Evolutionary conservation across 2,797 vertebrate species (phyloP), one percentile per base, ranked within the genome.

Genomic region (Microctenopoma lineatum): DNA sequence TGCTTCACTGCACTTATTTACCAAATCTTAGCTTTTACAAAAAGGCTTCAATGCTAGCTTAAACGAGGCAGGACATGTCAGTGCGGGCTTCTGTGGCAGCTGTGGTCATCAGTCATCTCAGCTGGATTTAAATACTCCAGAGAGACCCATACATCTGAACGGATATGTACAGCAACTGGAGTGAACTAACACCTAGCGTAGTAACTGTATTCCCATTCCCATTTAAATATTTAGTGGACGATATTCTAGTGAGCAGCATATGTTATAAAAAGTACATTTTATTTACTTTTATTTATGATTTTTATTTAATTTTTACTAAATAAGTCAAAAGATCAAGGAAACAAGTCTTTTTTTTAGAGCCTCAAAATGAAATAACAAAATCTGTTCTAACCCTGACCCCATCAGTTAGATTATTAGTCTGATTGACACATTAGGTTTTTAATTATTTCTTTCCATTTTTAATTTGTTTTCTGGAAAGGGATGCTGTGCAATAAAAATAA

Each of bases 1-100:
- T 39, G 89, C 87, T 87, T 91, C 81, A 77, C 79, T 89, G 88
- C 83, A 81, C 88, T 89, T 90, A 84, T 90, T 91, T 87, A 87
- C 86, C 80, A 86, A 89, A 87, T 89, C 81, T 82, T 80, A 89
- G 84, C 79, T 91, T 77, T 89, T 84, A 85, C 70, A 86, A 90
- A 21, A 82, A 63, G 67, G 56, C 65, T 70, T 56, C 52, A 73
- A 68, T 54, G 55, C 66, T 59, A 58, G 62, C 67, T 83, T 85
- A 63, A 82, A 84, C 73, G 66, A 74, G 79, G 65, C 83, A 85
- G 73, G 84, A 84, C 86, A 86, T 77, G 89, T 79, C 79, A 64
- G 75, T 70, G 80, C 58, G 73, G 73, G 83, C 77, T 73, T 87
- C 69, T 73, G 80, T 66, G 66, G 79, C 85, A 73, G 78, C 75